These are phyloP conservation scores for Diorhabda elongata DNA, from an alignment of 1,140 invertebrate species.

Conservation along the genomic window DNA sequence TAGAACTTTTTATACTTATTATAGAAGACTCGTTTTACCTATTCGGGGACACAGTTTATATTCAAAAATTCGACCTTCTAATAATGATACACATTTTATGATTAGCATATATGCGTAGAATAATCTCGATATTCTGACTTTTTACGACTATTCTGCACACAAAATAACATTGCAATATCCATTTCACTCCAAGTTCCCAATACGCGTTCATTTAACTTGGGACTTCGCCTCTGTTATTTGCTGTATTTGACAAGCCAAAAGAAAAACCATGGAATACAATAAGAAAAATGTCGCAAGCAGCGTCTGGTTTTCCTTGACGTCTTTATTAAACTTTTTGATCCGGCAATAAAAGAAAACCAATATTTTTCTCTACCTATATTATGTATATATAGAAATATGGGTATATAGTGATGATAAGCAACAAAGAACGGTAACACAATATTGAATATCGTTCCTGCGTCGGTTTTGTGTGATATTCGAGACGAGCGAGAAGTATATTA, in stretches of 20 bases:
- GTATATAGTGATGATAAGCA: not conserved
- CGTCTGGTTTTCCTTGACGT: not conserved
- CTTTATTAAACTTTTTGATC: slow-evolving; percentile 1
- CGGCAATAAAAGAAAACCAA: not conserved
- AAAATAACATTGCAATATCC: no score
- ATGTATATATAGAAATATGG: not conserved
- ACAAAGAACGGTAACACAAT: not conserved
- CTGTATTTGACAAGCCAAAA: not conserved
- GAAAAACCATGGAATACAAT: not conserved
- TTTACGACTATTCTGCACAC: no score
- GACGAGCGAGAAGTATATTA: not conserved
- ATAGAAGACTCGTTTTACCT: no score
- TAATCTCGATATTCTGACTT: no score
- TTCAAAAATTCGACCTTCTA: no score
- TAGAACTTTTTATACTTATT: no score
- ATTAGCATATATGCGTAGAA: no score
- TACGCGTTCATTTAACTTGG: no score
- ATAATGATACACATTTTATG: no score
- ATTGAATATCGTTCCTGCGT: not conserved
- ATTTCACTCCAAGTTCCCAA: no score
- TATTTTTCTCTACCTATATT: not conserved
- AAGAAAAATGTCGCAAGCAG: not conserved
- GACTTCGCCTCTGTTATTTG: not conserved
- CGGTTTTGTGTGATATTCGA: not conserved
- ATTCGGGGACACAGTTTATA: no score